Evolutionary conservation across 2,113 vertebrate genomes (phyloP).

Genomic region (Centropristis striata): DNA sequence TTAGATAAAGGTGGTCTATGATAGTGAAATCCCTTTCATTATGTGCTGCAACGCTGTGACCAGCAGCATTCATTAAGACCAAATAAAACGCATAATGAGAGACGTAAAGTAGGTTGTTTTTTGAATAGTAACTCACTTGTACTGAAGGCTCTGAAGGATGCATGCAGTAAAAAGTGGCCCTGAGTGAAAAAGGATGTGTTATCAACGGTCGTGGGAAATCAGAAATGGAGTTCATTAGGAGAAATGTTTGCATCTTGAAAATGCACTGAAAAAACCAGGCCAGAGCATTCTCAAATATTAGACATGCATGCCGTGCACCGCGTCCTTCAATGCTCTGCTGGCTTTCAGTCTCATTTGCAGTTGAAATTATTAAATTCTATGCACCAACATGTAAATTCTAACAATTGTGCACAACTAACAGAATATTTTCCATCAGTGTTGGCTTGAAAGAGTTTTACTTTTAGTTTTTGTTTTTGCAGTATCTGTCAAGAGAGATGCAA

Average conservation of each 20-base stretch:
- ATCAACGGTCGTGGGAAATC: conserved; percentile 25
- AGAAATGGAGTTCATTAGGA: conserved; percentile 48
- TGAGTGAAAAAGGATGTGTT: conserved; percentile 11
- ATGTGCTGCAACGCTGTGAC: conserved; percentile 36
- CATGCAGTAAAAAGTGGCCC: conserved; percentile 16
- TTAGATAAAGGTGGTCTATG: conserved; percentile 51
- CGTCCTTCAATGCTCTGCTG: conserved; percentile 44
- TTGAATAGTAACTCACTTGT: conserved; percentile 23
- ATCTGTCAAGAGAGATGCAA: background rate
- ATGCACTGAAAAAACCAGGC: conserved; percentile 34
- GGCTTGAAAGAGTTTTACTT: background rate
- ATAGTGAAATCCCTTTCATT: conserved; percentile 50
- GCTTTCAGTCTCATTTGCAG: conserved; percentile 45
- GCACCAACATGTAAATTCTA: conserved; percentile 36
- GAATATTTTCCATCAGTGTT: conserved; percentile 24
- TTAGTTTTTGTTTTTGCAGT: background rate
- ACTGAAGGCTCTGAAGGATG: conserved; percentile 11
- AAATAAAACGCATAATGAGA: conserved; percentile 51
- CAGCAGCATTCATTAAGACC: conserved; percentile 58
- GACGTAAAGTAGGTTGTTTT: conserved; percentile 50
- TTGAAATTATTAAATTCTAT: conserved; percentile 55
- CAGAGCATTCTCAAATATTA: conserved; percentile 50
- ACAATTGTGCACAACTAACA: conserved; percentile 17
- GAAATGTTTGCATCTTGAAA: conserved; percentile 50
- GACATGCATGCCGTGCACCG: conserved; percentile 26